phyloP scores from a whole-genome alignment of 2,797 vertebrate genomes.

The Acomys russatus region DNA sequence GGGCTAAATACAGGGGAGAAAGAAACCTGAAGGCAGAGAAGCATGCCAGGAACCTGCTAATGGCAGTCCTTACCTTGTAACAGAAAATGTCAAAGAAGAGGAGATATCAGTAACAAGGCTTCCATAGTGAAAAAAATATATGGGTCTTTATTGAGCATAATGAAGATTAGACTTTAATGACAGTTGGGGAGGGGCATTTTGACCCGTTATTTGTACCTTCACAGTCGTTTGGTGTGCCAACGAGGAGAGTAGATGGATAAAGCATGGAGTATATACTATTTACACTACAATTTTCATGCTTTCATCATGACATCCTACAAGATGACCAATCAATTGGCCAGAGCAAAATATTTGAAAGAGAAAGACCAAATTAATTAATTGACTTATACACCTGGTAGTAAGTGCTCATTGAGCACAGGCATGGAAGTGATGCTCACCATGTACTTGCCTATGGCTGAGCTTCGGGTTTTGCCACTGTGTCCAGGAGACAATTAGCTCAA shows the following conservation, averaged over 20 bases:
- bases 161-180: background rate
- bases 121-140: background rate
- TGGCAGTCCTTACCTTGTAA: background rate
- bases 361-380: background rate
- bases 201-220: background rate
- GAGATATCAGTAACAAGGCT: background rate
- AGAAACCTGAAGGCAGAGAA: background rate
- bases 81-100: background rate
- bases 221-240: background rate
- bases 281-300: background rate
- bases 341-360: background rate
- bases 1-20: background rate
- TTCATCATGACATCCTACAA: conserved; percentile 1
- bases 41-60: background rate
- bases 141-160: background rate
- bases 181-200: background rate
- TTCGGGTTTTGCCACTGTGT: background rate
- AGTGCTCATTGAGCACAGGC: background rate
- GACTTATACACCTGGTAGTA: background rate
- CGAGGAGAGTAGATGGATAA: background rate
- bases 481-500: background rate
- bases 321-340: background rate
- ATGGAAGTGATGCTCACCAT: background rate
- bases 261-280: background rate
- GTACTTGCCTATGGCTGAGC: background rate